A percentile compares a stretch with the other conserved stretches of the same genome.
Conservation (phyloP, 1,140 invertebrate species). For the Drosophila prosaltans region DNA sequence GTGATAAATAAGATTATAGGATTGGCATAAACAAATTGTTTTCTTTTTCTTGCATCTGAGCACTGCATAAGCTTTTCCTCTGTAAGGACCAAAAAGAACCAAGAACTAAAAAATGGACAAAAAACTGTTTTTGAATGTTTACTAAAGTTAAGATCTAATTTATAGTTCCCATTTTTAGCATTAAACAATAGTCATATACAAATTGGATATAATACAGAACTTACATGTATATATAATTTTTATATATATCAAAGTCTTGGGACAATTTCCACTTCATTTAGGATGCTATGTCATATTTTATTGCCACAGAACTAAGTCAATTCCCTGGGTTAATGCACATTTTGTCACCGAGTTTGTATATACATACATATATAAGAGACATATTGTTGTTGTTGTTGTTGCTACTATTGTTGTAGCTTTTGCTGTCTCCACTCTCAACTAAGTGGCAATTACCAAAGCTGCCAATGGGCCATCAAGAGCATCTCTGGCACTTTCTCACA, state of each 20-base stretch:
- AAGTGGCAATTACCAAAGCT: slow-evolving; percentile 69
- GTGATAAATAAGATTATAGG: too few relatives aligned
- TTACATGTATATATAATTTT: background rate
- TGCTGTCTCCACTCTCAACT: slow-evolving; percentile 33
- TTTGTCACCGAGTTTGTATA: background rate
- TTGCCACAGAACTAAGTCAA: background rate
- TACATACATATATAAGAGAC: background rate
- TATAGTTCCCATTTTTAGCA: too few relatives aligned
- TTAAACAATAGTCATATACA: background rate
- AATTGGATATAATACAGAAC: background rate
- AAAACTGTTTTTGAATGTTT: too few relatives aligned
- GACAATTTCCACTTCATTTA: slow-evolving; percentile 1
- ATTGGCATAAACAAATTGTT: too few relatives aligned
- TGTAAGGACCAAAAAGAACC: too few relatives aligned
- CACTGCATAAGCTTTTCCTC: too few relatives aligned
- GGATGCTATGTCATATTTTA: slow-evolving; percentile 11
- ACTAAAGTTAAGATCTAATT: too few relatives aligned
- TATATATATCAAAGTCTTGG: too few relatives aligned
- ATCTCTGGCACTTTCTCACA: background rate
- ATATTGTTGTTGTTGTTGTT: slow-evolving; percentile 27
- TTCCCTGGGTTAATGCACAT: slow-evolving; percentile 2
- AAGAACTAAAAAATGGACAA: too few relatives aligned
- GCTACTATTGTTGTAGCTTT: background rate
- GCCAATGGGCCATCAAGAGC: slow-evolving; percentile 45
- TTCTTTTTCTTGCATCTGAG: too few relatives aligned